Evolutionary conservation across 2,888 invertebrate genomes (phyloP).

Genomic region (Carcina quercana): DNA sequence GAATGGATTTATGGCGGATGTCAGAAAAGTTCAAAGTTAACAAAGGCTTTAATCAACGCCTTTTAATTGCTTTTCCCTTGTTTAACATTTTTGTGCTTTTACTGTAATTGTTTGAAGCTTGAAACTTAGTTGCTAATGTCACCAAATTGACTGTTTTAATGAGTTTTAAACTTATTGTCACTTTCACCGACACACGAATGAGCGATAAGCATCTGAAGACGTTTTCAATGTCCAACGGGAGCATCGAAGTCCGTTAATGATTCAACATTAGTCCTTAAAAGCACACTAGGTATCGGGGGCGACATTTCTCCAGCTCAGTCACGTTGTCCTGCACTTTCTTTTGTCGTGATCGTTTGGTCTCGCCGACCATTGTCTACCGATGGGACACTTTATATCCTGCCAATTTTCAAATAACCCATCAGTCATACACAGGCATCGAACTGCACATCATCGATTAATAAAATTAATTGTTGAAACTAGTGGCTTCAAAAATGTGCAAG

Average conservation of each 20-base stretch:
- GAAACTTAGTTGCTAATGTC: no score
- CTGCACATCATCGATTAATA: conserved; percentile 32
- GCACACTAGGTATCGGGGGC: conserved; percentile 50
- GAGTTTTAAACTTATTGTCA: no score
- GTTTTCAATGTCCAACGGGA: conserved; percentile 44
- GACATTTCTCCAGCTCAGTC: conserved; percentile 58
- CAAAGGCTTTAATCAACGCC: no score
- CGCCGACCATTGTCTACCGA: conserved; percentile 57
- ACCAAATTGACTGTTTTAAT: no score
- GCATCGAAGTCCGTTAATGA: conserved; percentile 44
- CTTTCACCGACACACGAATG: conserved; percentile 40
- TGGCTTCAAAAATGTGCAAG: conserved; percentile 44
- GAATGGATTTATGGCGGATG: no score
- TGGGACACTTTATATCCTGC: conserved; percentile 69
- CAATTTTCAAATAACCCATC: conserved; percentile 44
- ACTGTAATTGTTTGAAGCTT: no score
- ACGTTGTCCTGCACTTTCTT: conserved; percentile 70
- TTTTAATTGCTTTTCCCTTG: no score
- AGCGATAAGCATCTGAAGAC: conserved; percentile 43
- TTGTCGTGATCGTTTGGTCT: conserved; percentile 57
- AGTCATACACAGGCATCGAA: conserved; percentile 50
- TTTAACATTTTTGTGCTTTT: no score
- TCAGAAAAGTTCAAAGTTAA: no score
- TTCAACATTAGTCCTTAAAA: conserved; percentile 56
- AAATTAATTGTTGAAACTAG: conserved; percentile 3